Conservation (phyloP, 1,140 invertebrate species). For the Frieseomelitta varia region DNA sequence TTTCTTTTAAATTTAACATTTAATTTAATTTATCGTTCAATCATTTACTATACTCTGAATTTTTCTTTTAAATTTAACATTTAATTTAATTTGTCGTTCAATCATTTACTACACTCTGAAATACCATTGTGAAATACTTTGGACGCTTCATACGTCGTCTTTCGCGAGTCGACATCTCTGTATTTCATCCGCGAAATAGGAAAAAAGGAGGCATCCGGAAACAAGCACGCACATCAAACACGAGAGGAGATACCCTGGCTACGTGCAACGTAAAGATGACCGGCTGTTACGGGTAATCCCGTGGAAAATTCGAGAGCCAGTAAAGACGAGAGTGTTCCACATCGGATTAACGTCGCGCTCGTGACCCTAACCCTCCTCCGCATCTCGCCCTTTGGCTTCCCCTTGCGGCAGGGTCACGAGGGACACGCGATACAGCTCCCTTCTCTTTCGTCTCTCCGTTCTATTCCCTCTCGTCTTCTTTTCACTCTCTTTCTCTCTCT, state of each 20-base stretch:
- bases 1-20: no score
- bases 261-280: conserved; percentile 27
- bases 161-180: no score
- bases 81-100: no score
- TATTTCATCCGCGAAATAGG: not conserved
- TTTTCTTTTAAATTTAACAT: no score
- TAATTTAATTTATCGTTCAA: no score
- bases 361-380: conserved; percentile 30
- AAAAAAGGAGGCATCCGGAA: not conserved
- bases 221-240: not conserved
- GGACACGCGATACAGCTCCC: conserved; percentile 52
- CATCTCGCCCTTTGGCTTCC: conserved; percentile 18
- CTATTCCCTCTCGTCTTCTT: no score
- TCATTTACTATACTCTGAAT: no score
- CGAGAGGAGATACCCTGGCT: not conserved
- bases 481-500: not conserved
- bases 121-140: no score
- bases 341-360: conserved; percentile 38
- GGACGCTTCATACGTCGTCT: not conserved
- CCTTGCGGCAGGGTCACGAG: conserved; percentile 22
- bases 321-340: conserved; percentile 36
- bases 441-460: not conserved
- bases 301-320: conserved; percentile 41
- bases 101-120: no score
- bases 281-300: conserved; percentile 39